Base-by-base conservation (phyloP, 53 echinoderm and acorn worm genomes). In the Astropecten irregularis region DNA sequence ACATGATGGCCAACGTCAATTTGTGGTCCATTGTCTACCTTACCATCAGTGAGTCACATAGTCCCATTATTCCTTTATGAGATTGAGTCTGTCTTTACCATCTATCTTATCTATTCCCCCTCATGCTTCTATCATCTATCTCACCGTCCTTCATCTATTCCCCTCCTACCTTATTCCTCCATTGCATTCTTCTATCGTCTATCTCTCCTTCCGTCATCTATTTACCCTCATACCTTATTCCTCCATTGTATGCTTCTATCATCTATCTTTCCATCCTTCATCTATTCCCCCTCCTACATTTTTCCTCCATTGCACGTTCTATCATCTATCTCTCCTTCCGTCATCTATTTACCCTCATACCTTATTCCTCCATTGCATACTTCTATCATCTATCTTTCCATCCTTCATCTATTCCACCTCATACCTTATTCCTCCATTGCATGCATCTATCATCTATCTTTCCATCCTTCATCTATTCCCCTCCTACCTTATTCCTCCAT, bases 1-100 rank as follows among this genome's bases (percentile, higher is more conserved):
- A 89, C 40, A 92, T 99, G 95, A 99, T 99, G 99, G 90, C 83
- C 66, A 99, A 89, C 44, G 86, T 95, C 36, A 99, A 99, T 65
- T 14, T 68, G 14, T 99, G 92, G 92, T 99, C 99, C 29, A 86
- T 99, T 42, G 16, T 95, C 29, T 99, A 95, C 47, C 76, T 99
- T 39, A 76, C 69, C 22, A 35, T 81, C 57, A 73, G 99, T 99
- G 82, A 90, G 91, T n/a, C n/a, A n/a, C n/a, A n/a, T 90, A 30
- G 29, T 42, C 7, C 47, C 19, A 29, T 3, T 4, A 64, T 29
- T n/a, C n/a, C n/a, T n/a, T 49, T 10, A 49, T 49, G 49, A 10
- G 49, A 49, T 49, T 49, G 11, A 13, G 18, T 13, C 49, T 13
- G 18, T 49, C 18, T 49, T 11, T 49, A 49, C 49, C n/a, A n/a